A percentile compares a stretch with the other conserved stretches of the same genome.
Evolutionary conservation across 1,140 invertebrate genomes (phyloP).

Genomic region (Neelides sp.): DNA sequence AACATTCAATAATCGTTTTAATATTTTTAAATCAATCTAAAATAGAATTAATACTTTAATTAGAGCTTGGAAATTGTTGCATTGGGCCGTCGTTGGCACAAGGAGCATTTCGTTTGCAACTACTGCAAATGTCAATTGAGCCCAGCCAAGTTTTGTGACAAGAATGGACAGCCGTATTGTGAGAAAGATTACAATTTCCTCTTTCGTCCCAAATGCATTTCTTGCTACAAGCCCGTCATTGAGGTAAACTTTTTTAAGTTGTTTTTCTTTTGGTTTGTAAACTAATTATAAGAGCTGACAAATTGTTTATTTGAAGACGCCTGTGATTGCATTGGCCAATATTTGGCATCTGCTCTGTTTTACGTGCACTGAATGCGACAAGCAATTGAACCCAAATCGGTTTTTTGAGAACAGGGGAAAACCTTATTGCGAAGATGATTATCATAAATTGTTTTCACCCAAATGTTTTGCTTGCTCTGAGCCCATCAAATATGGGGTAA

Average conservation of each 20-base stretch:
- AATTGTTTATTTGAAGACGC: slow-evolving; percentile 7
- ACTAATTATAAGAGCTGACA: neutral
- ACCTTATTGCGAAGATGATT: slow-evolving; percentile 53
- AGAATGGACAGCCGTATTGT: slow-evolving; percentile 48
- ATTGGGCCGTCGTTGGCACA: slow-evolving; percentile 43
- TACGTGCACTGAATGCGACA: slow-evolving; percentile 48
- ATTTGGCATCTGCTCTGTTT: slow-evolving; percentile 42
- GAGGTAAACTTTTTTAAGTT: slow-evolving; percentile 38
- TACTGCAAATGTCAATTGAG: slow-evolving; percentile 48
- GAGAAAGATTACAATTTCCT: slow-evolving; percentile 35
- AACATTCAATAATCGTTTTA: too few species aligned
- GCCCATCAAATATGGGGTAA: slow-evolving; percentile 45
- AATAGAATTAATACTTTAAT: too few species aligned
- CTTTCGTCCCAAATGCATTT: slow-evolving; percentile 24
- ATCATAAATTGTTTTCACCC: slow-evolving; percentile 52
- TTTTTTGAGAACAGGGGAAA: slow-evolving; percentile 52
- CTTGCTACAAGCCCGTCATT: slow-evolving; percentile 34
- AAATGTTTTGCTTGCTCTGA: slow-evolving; percentile 49
- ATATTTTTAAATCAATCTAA: too few species aligned
- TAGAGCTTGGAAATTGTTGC: slow-evolving; percentile 31
- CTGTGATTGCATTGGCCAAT: slow-evolving; percentile 14
- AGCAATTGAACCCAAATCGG: slow-evolving; percentile 47
- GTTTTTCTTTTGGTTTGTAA: neutral
- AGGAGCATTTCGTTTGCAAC: slow-evolving; percentile 50
- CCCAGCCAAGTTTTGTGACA: slow-evolving; percentile 51